These are phyloP conservation scores for Mionectes olivaceus DNA, from an alignment of 2,797 vertebrate species.

Conservation along the genomic window DNA sequence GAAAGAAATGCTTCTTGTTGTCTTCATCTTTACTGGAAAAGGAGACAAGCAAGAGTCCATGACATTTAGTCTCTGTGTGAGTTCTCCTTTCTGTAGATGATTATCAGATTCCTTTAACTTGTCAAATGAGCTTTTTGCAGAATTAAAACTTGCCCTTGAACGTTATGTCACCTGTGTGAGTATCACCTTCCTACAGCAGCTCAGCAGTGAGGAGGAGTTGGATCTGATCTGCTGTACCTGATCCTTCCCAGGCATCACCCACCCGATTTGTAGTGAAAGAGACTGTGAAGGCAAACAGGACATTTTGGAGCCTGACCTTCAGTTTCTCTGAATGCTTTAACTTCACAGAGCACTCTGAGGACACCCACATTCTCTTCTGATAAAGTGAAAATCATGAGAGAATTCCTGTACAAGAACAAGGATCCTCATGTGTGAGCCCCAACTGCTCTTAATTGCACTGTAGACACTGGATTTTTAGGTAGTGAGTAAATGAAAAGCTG, in stretches of 20 bases:
- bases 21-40: not conserved
- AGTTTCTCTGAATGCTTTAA: not conserved
- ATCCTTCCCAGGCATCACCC: not conserved
- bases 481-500: not conserved
- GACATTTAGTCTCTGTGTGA: not conserved
- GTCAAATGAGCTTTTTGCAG: not conserved
- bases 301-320: not conserved
- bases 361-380: rapidly evolving
- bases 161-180: not conserved
- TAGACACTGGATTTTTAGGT: slow-evolving; percentile 75
- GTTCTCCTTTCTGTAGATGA: not conserved
- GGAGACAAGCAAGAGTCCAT: not conserved
- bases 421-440: slow-evolving; percentile 57
- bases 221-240: not conserved
- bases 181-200: slow-evolving; percentile 17
- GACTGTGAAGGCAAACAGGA: not conserved
- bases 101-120: not conserved
- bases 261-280: not conserved
- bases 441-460: slow-evolving; percentile 61
- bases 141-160: not conserved
- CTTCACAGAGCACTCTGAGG: not conserved
- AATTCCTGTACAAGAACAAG: slow-evolving; percentile 56
- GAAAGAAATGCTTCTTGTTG: not conserved
- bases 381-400: not conserved
- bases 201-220: slow-evolving; percentile 23